Evolutionary conservation across 2,797 vertebrate genomes (phyloP).

Genomic region (Helarctos malayanus): DNA sequence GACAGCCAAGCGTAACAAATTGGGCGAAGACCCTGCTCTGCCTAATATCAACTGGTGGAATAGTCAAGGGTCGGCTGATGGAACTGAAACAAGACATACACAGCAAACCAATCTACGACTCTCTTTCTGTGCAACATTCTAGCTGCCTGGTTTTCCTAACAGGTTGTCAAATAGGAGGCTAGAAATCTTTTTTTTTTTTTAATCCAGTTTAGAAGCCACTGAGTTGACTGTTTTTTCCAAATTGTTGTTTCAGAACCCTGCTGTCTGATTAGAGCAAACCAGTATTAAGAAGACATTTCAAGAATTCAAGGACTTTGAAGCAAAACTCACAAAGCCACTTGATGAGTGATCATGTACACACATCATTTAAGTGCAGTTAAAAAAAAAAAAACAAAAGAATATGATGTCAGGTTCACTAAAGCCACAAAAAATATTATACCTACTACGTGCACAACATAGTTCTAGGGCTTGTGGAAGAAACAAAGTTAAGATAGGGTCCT

Average conservation of each 20-base stretch:
- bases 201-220: conserved; percentile 5
- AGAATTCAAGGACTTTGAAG: conserved; percentile 27
- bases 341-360: background rate
- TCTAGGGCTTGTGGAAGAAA: background rate
- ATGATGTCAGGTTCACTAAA: conserved; percentile 30
- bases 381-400: background rate
- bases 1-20: background rate
- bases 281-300: conserved; percentile 3
- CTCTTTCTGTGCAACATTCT: background rate
- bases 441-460: background rate
- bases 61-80: conserved; percentile 1
- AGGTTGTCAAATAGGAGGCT: background rate
- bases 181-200: conserved; percentile 27
- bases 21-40: background rate
- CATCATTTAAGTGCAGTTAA: background rate
- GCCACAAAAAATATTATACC: background rate
- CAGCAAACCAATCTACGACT: background rate
- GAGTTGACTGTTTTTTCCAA: background rate
- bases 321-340: conserved; percentile 28
- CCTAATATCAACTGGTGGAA: background rate
- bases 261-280: conserved; percentile 62
- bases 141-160: conserved; percentile 39
- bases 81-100: conserved; percentile 7
- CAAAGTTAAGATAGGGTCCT: background rate
- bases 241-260: background rate